Evolutionary conservation across 2,888 invertebrate genomes (phyloP).

Genomic region (Germaria angustata): DNA sequence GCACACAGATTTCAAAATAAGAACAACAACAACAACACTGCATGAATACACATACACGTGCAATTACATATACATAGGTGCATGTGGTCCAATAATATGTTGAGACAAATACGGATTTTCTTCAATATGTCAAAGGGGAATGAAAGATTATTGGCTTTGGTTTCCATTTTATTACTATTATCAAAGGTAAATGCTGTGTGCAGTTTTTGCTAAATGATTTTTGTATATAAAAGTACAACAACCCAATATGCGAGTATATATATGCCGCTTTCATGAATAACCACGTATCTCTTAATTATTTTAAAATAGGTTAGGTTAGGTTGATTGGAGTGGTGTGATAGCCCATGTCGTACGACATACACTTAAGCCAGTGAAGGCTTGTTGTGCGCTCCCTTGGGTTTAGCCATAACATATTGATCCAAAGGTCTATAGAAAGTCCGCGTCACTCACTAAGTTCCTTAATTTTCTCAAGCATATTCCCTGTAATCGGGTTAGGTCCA

Average conservation of each 20-base stretch:
- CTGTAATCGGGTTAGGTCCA: no score
- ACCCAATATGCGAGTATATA: conserved; percentile 35
- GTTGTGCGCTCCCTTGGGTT: no score
- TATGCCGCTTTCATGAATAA: neutral
- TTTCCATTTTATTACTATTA: neutral
- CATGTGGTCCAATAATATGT: neutral
- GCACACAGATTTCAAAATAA: neutral
- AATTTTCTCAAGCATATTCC: no score
- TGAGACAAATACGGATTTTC: neutral
- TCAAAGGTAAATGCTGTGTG: neutral
- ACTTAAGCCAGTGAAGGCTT: no score
- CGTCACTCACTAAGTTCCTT: no score
- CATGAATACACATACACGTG: no score
- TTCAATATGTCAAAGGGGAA: neutral
- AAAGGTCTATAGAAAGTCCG: no score
- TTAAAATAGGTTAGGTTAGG: no score
- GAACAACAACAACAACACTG: no score
- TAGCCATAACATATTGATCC: no score
- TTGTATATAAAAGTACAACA: conserved; percentile 35
- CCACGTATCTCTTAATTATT: neutral
- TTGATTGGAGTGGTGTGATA: no score
- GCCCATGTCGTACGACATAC: no score
- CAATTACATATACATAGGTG: neutral
- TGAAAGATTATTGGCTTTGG: neutral
- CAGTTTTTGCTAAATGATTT: neutral